Percentiles rank a stretch among this genome's conserved stretches.
phyloP scores from a whole-genome alignment of 1,140 invertebrate genomes.

The Cryptotermes secundus region DNA sequence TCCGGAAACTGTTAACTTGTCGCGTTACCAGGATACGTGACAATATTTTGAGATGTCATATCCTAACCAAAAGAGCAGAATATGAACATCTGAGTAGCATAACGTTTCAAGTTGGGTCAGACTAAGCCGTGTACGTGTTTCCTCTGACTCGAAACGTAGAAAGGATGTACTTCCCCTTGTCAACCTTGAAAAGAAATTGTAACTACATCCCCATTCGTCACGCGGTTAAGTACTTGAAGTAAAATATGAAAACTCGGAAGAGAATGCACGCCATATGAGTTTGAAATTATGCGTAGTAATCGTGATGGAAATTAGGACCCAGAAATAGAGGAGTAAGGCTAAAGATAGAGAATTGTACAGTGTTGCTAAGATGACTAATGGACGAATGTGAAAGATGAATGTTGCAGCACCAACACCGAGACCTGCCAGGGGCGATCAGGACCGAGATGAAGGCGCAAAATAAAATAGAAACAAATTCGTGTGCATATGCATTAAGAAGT shows the following conservation, averaged over 20 bases:
- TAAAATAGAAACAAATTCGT: neutral
- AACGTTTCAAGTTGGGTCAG: no score
- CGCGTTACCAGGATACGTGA: no score
- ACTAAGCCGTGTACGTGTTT: no score
- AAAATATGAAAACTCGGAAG: neutral
- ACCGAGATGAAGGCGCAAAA: neutral
- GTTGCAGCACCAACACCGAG: neutral
- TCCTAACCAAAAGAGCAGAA: no score
- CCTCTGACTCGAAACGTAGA: no score
- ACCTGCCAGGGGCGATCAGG: neutral
- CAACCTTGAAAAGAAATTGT: neutral
- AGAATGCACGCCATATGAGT: neutral
- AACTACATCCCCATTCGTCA: neutral
- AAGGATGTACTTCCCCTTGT: no score
- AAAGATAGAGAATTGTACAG: neutral
- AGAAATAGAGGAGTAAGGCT: neutral
- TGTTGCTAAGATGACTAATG: neutral
- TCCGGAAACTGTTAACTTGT: no score
- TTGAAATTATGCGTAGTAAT: conserved; percentile 7
- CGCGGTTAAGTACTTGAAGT: neutral
- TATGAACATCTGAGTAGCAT: no score
- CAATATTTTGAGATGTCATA: no score
- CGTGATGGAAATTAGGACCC: conserved; percentile 8
- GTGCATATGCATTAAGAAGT: neutral
- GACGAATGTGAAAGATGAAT: neutral